Conservation (phyloP, 2,113 vertebrate species). For the Paraplagusia blochii region DNA sequence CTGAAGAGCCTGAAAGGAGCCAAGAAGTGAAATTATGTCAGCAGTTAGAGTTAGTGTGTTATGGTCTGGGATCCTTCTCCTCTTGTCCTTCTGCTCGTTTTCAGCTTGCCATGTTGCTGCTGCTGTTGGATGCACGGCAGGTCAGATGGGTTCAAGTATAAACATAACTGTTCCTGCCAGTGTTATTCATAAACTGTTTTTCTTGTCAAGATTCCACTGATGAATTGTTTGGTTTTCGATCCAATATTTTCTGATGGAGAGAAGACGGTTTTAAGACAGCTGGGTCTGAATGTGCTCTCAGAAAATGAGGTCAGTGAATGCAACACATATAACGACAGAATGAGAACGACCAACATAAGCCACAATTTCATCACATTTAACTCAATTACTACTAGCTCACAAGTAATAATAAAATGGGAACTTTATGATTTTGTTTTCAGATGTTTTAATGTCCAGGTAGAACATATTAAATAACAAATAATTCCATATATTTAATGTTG, state of each 20-base stretch:
- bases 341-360: background rate
- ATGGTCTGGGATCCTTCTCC: constrained; percentile 86
- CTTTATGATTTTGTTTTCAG: too few species aligned
- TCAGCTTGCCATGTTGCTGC: constrained; percentile 87
- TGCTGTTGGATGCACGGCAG: constrained; percentile 82
- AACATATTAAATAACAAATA: too few species aligned
- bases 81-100: constrained; percentile 76
- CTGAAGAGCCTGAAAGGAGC: constrained; percentile 23
- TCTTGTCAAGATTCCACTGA: constrained; percentile 52
- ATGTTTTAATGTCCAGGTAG: too few species aligned
- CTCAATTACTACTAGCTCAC: too few species aligned
- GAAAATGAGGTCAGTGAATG: constrained; percentile 85
- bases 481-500: too few species aligned
- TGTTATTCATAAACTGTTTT: background rate
- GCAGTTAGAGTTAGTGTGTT: constrained; percentile 80
- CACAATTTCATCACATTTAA: too few species aligned
- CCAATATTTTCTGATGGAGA: constrained; percentile 82
- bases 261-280: constrained; percentile 63
- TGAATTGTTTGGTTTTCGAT: constrained; percentile 79
- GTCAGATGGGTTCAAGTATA: constrained; percentile 57
- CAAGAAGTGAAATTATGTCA: background rate
- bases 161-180: background rate
- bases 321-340: background rate
- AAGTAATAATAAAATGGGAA: too few species aligned
- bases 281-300: constrained; percentile 79